Evolutionary conservation across 2,113 vertebrate genomes (phyloP), one percentile per base, ranked within the genome.

Genomic region (Cyrtonyx montezumae): DNA sequence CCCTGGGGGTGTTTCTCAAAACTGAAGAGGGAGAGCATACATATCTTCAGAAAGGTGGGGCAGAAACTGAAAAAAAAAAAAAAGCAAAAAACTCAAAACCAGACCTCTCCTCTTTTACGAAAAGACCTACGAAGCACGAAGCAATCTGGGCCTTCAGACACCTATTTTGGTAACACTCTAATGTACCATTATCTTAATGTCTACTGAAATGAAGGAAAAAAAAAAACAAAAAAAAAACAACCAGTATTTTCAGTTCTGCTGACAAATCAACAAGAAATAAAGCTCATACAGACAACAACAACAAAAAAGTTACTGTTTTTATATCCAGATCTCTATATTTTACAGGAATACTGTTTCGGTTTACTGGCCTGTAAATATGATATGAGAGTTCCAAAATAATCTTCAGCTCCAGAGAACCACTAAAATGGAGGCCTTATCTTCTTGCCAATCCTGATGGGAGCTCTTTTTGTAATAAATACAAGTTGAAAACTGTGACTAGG

Each of bases 1-100:
- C 94, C 95, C 66, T 67, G 76, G 79, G 96, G 93, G 85, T 74
- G 68, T 96, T 97, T 97, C 96, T 90, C 62, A 91, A 91, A 96
- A 79, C 37, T 46, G 59, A 71, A 88, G 68, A 80, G 32, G 67
- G 68, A 93, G 63, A 91, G 40, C 28, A 30, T 59, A 94, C 53
- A 70, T 76, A 93, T 87, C 70, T 83, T 92, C 46, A 91, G 83
- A 84, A 84, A 79, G 91, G 89, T 88, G 92, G 84, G 28, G 84
- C 58, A 88, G 63, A 36, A 91, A 74, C 45, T 90, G 65, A 70
- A 79, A 82, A 79, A 71, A 65, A 34, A 43, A 43, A 40, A 13
- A 40, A 40, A 40, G 5, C 10, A 40, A 40, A 53, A 56, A 18
- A 17, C 42, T 77, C 42, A 88, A 88, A 78, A 7, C 1, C 90